A percentile compares a stretch with the other conserved stretches of the same genome.
Evolutionary conservation across 2,888 invertebrate species (phyloP).

Genomic region (Halocaridina rubra): DNA sequence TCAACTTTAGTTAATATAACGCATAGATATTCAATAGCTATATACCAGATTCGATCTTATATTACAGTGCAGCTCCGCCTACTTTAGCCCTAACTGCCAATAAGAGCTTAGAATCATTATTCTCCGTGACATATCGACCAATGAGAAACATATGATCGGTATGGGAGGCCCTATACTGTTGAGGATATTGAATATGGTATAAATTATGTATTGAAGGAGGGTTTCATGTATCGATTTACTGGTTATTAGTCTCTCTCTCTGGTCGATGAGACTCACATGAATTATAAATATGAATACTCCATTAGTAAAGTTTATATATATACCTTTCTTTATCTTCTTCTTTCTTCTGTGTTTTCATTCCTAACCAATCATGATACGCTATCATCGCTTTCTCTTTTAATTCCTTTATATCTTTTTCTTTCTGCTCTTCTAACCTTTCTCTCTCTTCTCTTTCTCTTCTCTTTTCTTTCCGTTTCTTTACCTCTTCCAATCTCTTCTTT

Average conservation of each 20-base stretch:
- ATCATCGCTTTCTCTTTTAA: not conserved
- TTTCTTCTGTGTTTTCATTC: not conserved
- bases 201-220: too few species aligned
- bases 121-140: not conserved
- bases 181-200: too few species aligned
- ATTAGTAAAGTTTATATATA: too few species aligned
- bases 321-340: not conserved
- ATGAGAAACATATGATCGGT: too few species aligned
- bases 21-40: too few species aligned
- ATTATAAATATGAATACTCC: too few species aligned
- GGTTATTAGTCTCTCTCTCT: not conserved
- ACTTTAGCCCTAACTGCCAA: too few species aligned
- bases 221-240: not conserved
- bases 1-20: too few species aligned
- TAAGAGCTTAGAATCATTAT: not conserved
- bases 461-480: not conserved
- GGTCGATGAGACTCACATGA: not conserved
- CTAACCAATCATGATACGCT: not conserved
- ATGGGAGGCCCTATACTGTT: too few species aligned
- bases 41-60: too few species aligned
- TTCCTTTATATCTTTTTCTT: not conserved
- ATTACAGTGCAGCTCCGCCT: too few species aligned
- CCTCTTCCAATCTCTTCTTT: not conserved
- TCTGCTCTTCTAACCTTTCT: not conserved
- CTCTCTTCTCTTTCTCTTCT: not conserved